These are phyloP conservation scores for Oryzias curvinotus DNA, from an alignment of 2,113 vertebrate species.

Conservation along the genomic window DNA sequence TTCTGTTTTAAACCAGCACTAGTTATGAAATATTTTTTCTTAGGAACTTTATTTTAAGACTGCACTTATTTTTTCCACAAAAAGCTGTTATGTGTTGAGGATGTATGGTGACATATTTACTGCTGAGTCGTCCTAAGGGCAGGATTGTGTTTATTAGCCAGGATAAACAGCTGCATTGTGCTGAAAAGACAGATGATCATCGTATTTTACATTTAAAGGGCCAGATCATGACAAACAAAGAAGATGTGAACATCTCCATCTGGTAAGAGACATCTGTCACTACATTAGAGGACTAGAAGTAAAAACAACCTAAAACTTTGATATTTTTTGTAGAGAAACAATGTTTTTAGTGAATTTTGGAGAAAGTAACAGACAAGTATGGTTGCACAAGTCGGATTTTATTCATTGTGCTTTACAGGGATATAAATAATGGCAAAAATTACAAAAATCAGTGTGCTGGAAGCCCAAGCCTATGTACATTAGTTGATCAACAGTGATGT, in stretches of 20 bases:
- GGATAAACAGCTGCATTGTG: neutral
- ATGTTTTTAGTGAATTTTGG: neutral
- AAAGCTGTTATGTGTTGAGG: too few relatives aligned
- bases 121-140: too few relatives aligned
- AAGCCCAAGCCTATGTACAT: constrained; percentile 99
- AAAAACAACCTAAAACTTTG: neutral
- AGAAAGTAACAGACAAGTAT: constrained; percentile 35
- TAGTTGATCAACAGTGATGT: constrained; percentile 88
- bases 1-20: too few relatives aligned
- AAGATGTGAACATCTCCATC: neutral
- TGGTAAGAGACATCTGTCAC: constrained; percentile 1
- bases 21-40: too few relatives aligned
- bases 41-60: too few relatives aligned
- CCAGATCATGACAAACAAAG: too few relatives aligned
- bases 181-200: neutral
- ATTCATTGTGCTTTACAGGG: constrained; percentile 98
- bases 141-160: too few relatives aligned
- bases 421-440: constrained; percentile 99
- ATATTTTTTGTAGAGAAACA: too few relatives aligned
- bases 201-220: neutral
- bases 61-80: too few relatives aligned
- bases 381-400: constrained; percentile 93
- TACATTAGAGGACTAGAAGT: neutral
- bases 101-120: too few relatives aligned
- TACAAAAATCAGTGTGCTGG: constrained; percentile 98